A percentile compares a stretch with the other conserved stretches of the same genome.
Conservation (phyloP, 2,113 vertebrate species). For the Cochlearius cochlearius region DNA sequence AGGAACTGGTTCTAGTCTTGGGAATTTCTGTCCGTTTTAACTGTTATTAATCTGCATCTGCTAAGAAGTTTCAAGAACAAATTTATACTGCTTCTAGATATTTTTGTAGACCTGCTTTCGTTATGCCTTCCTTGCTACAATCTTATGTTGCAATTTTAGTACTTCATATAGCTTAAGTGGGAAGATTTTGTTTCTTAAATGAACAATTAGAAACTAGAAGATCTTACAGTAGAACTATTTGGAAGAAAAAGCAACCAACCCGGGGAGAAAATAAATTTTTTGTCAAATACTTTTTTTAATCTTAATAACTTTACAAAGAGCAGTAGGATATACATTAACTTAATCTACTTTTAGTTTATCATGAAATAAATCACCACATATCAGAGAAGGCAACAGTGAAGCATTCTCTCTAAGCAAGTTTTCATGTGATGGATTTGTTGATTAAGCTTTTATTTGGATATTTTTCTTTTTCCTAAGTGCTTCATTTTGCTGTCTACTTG, state of each 20-base stretch:
- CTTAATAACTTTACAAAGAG: background rate
- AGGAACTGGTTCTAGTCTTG: background rate
- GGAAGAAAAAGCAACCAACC: background rate
- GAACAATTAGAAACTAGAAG: background rate
- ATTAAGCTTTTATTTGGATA: background rate
- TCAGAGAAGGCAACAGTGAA: background rate
- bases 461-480: background rate
- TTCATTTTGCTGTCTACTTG: background rate
- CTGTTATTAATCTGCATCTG: background rate
- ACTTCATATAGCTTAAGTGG: background rate
- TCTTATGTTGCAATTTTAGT: background rate
- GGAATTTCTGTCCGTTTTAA: background rate
- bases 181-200: background rate
- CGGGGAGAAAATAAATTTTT: background rate
- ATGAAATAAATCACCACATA: rapidly evolving
- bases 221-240: rapidly evolving
- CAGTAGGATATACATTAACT: background rate
- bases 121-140: background rate
- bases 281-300: background rate
- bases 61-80: background rate
- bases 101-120: background rate
- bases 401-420: background rate
- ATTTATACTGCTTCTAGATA: background rate
- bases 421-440: background rate
- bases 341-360: background rate